A percentile compares a stretch with the other conserved stretches of the same genome.
These are phyloP conservation scores for Silurus meridionalis DNA, from an alignment of 2,113 vertebrate species.

Conservation along the genomic window DNA sequence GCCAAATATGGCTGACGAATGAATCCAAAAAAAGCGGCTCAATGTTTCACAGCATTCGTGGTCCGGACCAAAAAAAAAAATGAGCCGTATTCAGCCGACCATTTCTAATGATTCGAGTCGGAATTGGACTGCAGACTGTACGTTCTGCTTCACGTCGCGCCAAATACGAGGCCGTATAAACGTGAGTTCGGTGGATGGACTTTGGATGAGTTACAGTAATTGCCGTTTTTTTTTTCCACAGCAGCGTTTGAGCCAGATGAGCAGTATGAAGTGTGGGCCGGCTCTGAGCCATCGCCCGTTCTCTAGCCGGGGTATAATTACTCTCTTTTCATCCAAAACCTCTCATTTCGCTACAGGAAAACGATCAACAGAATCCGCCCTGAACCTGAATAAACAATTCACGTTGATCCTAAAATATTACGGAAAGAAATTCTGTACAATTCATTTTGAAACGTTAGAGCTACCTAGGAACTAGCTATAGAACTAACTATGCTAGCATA, in stretches of 20 bases:
- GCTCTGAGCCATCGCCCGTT: neutral
- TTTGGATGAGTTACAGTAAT: neutral
- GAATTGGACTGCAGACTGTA: neutral
- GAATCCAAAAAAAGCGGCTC: neutral
- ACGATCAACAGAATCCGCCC: slow-evolving; percentile 2
- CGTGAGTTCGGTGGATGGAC: neutral
- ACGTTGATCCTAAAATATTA: too few relatives aligned
- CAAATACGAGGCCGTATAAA: neutral
- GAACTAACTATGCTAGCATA: too few relatives aligned
- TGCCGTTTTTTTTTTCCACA: neutral
- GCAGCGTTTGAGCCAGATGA: neutral
- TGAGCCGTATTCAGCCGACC: neutral
- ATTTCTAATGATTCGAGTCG: neutral
- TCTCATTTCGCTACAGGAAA: neutral
- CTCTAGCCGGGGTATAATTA: neutral
- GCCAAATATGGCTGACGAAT: neutral
- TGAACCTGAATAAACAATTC: neutral
- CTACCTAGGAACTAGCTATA: too few relatives aligned
- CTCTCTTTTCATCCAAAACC: slow-evolving; percentile 8
- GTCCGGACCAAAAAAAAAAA: neutral
- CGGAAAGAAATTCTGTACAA: too few relatives aligned
- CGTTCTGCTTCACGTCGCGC: neutral
- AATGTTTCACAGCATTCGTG: neutral
- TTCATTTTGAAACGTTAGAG: too few relatives aligned
- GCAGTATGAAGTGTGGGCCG: slow-evolving; percentile 7